phyloP scores from a whole-genome alignment of 1,140 invertebrate genomes.

The Neoseiulus cucumeris region DNA sequence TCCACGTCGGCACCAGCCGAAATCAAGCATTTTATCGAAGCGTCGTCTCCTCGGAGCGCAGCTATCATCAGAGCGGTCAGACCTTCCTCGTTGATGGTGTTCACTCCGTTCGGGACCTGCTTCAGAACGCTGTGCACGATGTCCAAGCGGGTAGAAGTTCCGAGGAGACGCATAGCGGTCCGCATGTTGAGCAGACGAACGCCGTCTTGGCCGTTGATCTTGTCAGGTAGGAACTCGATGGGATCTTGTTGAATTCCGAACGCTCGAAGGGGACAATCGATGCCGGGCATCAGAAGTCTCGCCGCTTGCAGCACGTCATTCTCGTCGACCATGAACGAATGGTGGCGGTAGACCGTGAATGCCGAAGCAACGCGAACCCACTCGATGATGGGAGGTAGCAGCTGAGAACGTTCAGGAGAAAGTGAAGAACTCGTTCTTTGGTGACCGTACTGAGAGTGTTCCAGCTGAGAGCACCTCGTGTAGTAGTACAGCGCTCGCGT shows the following conservation, averaged over 20 bases:
- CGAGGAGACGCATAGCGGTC: neutral
- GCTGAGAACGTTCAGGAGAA: slow-evolving; percentile 43
- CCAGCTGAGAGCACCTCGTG: slow-evolving; percentile 66
- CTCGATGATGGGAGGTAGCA: slow-evolving; percentile 61
- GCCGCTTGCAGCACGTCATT: slow-evolving; percentile 74
- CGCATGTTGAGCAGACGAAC: neutral
- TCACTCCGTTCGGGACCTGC: slow-evolving; percentile 25
- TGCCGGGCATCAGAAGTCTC: slow-evolving; percentile 55
- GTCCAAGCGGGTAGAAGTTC: neutral
- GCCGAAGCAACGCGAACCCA: slow-evolving; percentile 61
- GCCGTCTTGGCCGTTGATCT: neutral
- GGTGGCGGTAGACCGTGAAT: slow-evolving; percentile 55
- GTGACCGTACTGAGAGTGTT: slow-evolving; percentile 34
- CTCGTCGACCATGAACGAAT: slow-evolving; percentile 49
- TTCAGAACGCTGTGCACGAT: neutral
- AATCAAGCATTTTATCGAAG: slow-evolving; percentile 42
- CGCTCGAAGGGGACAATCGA: slow-evolving; percentile 59
- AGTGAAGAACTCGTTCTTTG: slow-evolving; percentile 29
- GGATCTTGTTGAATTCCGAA: slow-evolving; percentile 26
- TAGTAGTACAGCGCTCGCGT: slow-evolving; percentile 64
- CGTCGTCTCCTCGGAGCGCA: slow-evolving; percentile 52
- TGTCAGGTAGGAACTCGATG: neutral
- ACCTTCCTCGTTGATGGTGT: slow-evolving; percentile 51
- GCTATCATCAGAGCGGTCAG: slow-evolving; percentile 61
- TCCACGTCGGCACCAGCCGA: slow-evolving; percentile 56